Evolutionary conservation across 2,113 vertebrate species (phyloP).

Genomic region (Elachura formosa): DNA sequence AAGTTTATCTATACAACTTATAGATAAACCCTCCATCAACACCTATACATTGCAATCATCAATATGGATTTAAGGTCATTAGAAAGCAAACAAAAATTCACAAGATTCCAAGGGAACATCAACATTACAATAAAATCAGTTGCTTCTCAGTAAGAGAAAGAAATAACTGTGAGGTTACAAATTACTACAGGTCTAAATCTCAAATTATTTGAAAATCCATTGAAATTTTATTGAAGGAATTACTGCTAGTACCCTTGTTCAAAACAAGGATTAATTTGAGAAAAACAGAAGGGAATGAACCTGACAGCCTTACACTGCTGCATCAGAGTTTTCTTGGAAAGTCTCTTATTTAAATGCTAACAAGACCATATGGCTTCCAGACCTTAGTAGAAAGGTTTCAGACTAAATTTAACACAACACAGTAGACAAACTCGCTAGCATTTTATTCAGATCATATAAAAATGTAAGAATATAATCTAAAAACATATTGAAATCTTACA

Average conservation of each 20-base stretch:
- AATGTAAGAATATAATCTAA: background rate
- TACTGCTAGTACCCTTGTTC: background rate
- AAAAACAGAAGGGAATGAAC: background rate
- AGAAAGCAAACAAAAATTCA: background rate
- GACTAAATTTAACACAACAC: background rate
- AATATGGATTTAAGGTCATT: background rate
- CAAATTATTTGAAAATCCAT: background rate
- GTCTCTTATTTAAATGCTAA: conserved; percentile 6
- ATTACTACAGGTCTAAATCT: background rate
- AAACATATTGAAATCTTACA: background rate
- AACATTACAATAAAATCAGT: background rate
- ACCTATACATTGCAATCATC: background rate
- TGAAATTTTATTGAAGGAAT: background rate
- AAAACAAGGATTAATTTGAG: background rate
- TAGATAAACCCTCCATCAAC: background rate
- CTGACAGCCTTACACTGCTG: background rate
- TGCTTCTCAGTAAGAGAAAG: background rate
- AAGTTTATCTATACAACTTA: no score
- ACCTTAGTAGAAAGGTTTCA: background rate
- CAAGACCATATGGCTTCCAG: conserved; percentile 1
- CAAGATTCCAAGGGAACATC: background rate
- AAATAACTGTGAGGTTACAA: background rate
- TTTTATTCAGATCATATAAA: background rate
- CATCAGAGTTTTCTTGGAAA: background rate
- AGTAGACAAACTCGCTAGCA: background rate